Evolutionary conservation across 2,113 vertebrate species (phyloP).

Genomic region (Tursiops truncatus): DNA sequence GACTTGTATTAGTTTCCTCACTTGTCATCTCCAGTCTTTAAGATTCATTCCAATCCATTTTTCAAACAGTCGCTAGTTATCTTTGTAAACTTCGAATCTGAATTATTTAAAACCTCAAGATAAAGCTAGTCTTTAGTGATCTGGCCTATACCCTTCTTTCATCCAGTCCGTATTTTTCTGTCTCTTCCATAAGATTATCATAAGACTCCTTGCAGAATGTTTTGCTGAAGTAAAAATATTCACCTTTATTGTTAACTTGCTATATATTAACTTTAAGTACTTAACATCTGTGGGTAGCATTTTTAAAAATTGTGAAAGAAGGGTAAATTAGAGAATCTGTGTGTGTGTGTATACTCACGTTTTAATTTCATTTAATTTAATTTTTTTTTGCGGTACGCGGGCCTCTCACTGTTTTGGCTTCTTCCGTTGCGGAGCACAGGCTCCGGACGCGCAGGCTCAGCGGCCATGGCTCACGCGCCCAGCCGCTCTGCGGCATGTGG

Average conservation of each 20-base stretch:
- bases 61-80: background rate
- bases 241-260: background rate
- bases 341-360: background rate
- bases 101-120: background rate
- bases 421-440: no score
- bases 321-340: background rate
- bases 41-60: conserved; percentile 19
- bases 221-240: background rate
- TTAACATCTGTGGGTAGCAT: background rate
- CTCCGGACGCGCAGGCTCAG: no score
- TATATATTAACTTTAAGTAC: background rate
- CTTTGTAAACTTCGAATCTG: background rate
- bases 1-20: background rate
- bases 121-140: background rate
- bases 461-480: no score
- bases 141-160: background rate
- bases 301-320: background rate
- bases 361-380: no score
- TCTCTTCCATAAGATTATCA: background rate
- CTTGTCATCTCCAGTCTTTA: background rate
- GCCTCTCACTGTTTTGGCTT: no score
- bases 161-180: background rate
- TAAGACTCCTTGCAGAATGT: background rate
- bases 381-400: no score
- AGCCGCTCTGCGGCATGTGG: no score